Base-by-base conservation (phyloP, 2,797 vertebrate species). In the Danio choprae region DNA sequence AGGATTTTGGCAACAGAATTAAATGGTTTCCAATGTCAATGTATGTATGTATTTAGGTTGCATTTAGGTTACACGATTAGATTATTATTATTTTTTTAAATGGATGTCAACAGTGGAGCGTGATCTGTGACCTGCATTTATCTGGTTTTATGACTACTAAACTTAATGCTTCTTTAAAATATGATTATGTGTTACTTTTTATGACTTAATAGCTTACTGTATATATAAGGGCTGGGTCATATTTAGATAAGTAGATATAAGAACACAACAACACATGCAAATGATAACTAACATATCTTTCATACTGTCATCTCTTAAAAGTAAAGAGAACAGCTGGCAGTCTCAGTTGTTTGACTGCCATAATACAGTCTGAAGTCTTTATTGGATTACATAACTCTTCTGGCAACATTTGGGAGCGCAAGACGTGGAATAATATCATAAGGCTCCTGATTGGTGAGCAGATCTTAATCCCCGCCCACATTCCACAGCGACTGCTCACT, bases 341-440 rank as follows among this genome's bases (percentile, higher is more conserved):
- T 87, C 81, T 86, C 80, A 81, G 83, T 85, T 84, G 85, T 86
- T 84, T 84, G 80, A 84, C 84, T 87, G 85, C 81, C 86, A 86
- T 85, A 84, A 85, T 87, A 88, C 84, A 86, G 82, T 88, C 88
- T 85, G 87, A 89, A 83, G 88, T 91, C 89, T 92, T 93, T 89
- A 86, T 89, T 88, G 81, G 88, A 92, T 92, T 92, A 91, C 91
- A 87, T 92, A 93, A 92, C 87, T 63, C 78, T 86, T 84, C 58
- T 87, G 84, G 84, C 86, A 89, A 85, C 80, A 81, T 84, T 85
- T 83, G 87, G 87, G 89, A 88, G 84, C 84, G 83, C 87, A 76
- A 72, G 74, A 88, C 86, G 86, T 64, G 82, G 89, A 82, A 86
- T 86, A 76, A 80, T 72, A 84, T 84, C 83, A 72, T 77, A 56